phyloP scores from a whole-genome alignment of 2,888 invertebrate genomes.

The Tubulanus polymorphus region DNA sequence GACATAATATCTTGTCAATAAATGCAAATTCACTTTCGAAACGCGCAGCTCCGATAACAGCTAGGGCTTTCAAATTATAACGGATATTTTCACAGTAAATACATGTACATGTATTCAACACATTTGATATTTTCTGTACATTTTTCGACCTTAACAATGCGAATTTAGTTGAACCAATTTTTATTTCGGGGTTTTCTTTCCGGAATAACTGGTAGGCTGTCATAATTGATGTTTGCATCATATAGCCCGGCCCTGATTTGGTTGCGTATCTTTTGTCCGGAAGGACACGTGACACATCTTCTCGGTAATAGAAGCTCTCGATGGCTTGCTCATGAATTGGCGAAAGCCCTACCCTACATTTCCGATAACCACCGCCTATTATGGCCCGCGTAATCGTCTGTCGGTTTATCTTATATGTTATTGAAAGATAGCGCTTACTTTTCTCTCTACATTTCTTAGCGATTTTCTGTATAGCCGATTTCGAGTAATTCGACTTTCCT shows the following conservation, averaged over 20 bases:
- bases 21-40: slow-evolving; percentile 17
- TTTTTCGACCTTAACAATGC: slow-evolving; percentile 12
- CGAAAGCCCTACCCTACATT: too few species aligned
- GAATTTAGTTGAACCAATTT: background rate
- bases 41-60: too few species aligned
- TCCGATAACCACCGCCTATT: too few species aligned
- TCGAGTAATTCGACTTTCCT: too few species aligned
- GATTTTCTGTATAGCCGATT: too few species aligned
- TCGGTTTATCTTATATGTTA: too few species aligned
- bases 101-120: slow-evolving; percentile 20
- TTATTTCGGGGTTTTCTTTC: slow-evolving; percentile 6
- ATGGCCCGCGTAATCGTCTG: too few species aligned
- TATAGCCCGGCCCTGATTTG: slow-evolving; percentile 19
- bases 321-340: background rate
- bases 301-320: slow-evolving; percentile 14
- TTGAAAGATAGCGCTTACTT: too few species aligned
- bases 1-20: slow-evolving; percentile 18
- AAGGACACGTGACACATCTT: slow-evolving; percentile 16
- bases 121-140: too few species aligned
- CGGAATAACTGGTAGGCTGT: slow-evolving; percentile 13
- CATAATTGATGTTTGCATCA: slow-evolving; percentile 17
- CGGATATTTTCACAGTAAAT: slow-evolving; percentile 20
- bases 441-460: too few species aligned
- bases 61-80: slow-evolving; percentile 18
- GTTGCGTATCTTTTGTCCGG: slow-evolving; percentile 19